These are phyloP conservation scores for Buphagus erythrorhynchus DNA, from an alignment of 2,797 vertebrate species.

Conservation along the genomic window DNA sequence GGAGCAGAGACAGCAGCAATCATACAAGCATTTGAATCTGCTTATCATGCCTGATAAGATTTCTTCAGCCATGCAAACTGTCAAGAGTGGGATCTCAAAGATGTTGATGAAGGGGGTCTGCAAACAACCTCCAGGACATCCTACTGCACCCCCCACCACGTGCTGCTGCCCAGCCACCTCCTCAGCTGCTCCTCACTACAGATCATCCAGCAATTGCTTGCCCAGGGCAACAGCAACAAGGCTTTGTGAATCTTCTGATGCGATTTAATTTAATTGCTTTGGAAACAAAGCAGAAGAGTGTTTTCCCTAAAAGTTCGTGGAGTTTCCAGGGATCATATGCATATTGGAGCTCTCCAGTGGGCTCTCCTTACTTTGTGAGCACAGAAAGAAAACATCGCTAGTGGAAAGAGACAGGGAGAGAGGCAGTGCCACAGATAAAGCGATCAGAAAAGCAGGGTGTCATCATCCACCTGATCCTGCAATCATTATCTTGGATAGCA, in stretches of 20 bases:
- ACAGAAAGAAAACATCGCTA: neutral
- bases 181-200: neutral
- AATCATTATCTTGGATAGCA: neutral
- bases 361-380: neutral
- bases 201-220: neutral
- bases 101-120: neutral
- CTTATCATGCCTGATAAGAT: neutral
- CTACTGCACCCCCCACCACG: rapidly evolving
- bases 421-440: neutral
- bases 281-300: neutral
- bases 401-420: neutral
- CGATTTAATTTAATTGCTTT: neutral
- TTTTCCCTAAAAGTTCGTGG: neutral
- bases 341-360: neutral
- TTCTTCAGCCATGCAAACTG: neutral
- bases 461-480: neutral
- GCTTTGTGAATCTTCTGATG: neutral
- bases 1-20: neutral
- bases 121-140: neutral
- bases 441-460: slow-evolving; percentile 5
- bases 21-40: neutral
- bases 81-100: neutral
- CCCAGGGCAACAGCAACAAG: neutral
- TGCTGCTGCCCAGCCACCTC: neutral
- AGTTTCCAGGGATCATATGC: neutral